phyloP scores from a whole-genome alignment of 2,113 vertebrate genomes.

The Carollia perspicillata region DNA sequence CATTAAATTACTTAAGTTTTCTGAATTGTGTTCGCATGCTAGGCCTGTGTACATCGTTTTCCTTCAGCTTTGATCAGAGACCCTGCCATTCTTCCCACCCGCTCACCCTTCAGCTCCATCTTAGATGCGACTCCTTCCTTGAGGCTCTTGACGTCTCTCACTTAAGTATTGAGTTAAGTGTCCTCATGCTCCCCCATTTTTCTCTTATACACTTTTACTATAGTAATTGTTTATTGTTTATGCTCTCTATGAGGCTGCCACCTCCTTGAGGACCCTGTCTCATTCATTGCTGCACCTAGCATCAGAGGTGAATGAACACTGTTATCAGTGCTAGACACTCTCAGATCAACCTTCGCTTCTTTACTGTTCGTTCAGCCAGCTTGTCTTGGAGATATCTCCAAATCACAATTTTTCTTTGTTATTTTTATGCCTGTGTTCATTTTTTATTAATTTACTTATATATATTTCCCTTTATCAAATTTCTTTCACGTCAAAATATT shows the following conservation, averaged over 20 bases:
- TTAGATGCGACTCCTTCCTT: too few species aligned
- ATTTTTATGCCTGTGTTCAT: background rate
- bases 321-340: background rate
- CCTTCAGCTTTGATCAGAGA: too few species aligned
- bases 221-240: background rate
- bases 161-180: background rate
- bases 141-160: background rate
- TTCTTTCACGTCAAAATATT: conserved; percentile 10
- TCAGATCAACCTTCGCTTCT: background rate
- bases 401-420: background rate
- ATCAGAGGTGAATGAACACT: background rate
- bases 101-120: too few species aligned
- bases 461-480: background rate
- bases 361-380: background rate
- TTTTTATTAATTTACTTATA: background rate
- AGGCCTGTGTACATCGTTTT: too few species aligned
- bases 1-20: too few species aligned
- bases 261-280: background rate
- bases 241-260: background rate
- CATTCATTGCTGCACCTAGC: background rate
- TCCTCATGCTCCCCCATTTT: background rate
- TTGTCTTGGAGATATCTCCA: background rate
- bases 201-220: background rate
- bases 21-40: too few species aligned
- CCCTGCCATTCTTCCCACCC: too few species aligned